Evolutionary conservation across 2,113 vertebrate species (phyloP).

Genomic region (Scalopus aquaticus): DNA sequence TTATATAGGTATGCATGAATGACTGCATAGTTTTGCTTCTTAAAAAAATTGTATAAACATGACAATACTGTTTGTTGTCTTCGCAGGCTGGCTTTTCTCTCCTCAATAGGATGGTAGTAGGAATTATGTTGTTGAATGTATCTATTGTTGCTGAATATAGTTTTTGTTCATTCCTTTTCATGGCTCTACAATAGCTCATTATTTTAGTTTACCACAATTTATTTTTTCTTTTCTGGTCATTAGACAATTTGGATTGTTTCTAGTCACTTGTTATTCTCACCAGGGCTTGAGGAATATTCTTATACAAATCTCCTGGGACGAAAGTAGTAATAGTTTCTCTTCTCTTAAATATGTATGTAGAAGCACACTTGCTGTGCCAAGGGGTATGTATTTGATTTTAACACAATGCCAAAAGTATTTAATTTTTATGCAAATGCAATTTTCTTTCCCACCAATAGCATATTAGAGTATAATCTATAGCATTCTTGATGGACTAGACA

Average conservation of each 20-base stretch:
- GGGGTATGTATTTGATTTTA: background rate
- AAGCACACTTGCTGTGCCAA: background rate
- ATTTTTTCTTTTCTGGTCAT: constrained; percentile 11
- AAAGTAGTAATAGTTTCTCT: background rate
- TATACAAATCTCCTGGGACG: background rate
- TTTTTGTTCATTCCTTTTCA: constrained; percentile 20
- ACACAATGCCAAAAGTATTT: background rate
- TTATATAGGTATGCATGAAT: background rate
- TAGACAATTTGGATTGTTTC: background rate
- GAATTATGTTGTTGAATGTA: background rate
- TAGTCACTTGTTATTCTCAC: background rate
- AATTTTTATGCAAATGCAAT: background rate
- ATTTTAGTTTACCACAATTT: background rate
- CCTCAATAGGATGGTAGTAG: background rate
- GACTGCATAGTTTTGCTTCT: background rate
- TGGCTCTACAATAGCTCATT: background rate
- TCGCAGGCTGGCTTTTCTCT: background rate
- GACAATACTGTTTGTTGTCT: background rate
- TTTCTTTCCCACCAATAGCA: background rate
- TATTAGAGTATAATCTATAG: background rate
- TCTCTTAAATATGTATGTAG: background rate
- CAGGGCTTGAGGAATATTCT: background rate
- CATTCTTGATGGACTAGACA: background rate
- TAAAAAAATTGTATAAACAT: background rate
- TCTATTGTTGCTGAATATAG: background rate